Conservation (phyloP, 2,113 vertebrate species). For the Cryptoleucopteryx plumbea region DNA sequence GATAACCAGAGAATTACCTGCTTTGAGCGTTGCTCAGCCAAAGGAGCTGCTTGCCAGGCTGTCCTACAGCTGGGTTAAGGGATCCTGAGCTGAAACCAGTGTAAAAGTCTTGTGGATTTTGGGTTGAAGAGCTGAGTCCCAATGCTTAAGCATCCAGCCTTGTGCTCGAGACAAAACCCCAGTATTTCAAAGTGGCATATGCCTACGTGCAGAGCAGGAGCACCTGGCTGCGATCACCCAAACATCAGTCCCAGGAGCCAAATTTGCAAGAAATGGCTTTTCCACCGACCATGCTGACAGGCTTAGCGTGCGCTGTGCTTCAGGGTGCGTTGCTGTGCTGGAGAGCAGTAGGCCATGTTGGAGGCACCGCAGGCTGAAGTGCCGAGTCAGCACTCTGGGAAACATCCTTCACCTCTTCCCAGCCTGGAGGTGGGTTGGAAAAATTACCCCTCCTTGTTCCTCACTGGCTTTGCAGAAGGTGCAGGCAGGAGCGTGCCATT, state of each 20-base stretch:
- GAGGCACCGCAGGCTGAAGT: not conserved
- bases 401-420: not conserved
- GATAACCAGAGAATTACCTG: not conserved
- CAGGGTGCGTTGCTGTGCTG: not conserved
- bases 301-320: accelerated
- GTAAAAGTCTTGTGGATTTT: not conserved
- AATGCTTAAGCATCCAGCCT: not conserved
- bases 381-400: not conserved
- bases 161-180: not conserved
- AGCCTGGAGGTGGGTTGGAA: not conserved
- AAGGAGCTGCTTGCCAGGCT: not conserved
- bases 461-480: not conserved
- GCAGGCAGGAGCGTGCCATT: not conserved
- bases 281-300: not conserved
- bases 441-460: not conserved
- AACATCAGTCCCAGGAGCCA: not conserved
- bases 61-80: not conserved
- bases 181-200: not conserved
- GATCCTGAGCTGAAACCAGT: not conserved
- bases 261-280: not conserved
- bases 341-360: not conserved
- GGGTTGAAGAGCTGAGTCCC: not conserved
- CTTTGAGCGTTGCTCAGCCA: not conserved
- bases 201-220: accelerated
- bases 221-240: not conserved